Evolutionary conservation across 2,888 invertebrate species (phyloP), one percentile per base, ranked within the genome.

Genomic region (Dioctria linearis): DNA sequence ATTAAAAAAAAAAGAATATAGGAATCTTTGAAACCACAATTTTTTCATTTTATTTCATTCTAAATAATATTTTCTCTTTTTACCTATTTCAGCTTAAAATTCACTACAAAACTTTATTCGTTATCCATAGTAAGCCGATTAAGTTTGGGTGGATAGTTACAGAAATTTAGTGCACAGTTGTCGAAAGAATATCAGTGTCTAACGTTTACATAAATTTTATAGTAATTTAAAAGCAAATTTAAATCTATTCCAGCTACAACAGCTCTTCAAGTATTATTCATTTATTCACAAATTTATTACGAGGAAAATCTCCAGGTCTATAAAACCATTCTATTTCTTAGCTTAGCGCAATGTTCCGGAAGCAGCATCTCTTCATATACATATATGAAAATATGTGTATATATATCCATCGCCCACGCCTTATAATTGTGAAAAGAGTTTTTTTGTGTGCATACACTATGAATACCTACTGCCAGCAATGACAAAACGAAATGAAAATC

Each of bases 341-440:
- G 3, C 40, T 42, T 37, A 40, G 9, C 40, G 65, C 9, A 8
- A 40, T 65, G 42, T 65, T 39, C 42, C 65, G 65, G 65, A 42
- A 65, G 40, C 40, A 39, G 65, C 9, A 42, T 42, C 65, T 40
- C 37, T 40, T 65, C 5, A 42, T 65, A 65, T 37, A 39, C 37
- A 39, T 39, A 39, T n/a, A 40, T 42, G 25, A 25, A 25, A 25
- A 25, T 25, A 25, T 37, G 4, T 37, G 4, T 9, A 11, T 54
- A 65, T 65, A 42, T 65, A 42, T 8, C 61, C 61, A 11, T 4
- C 61, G 39, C 11, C 25, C 37, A 65, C 65, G 9, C 8, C 11
- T 65, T 65, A 65, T 65, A 65, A 65, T 65, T 42, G 40, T 54
- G 4, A 39, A 57, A 9, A 65, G 40, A 65, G 40, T 65, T 65